A percentile compares a stretch with the other conserved stretches of the same genome.
These are phyloP conservation scores for Hydrotaea diabolus DNA, from an alignment of 2,888 invertebrate species.

Conservation along the genomic window DNA sequence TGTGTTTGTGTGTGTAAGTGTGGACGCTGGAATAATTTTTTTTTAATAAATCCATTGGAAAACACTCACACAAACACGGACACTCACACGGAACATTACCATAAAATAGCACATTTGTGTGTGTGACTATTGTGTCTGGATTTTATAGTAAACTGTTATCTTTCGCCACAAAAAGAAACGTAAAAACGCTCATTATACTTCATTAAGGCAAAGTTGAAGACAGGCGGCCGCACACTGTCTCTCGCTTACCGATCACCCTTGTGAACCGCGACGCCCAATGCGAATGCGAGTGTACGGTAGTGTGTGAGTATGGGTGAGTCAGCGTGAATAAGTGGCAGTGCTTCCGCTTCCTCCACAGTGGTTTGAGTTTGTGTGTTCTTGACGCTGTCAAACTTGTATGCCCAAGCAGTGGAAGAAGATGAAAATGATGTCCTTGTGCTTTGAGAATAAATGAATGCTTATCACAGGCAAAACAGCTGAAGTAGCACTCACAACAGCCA, in stretches of 20 bases:
- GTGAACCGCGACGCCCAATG: background rate
- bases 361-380: background rate
- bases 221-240: background rate
- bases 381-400: conserved; percentile 16
- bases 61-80: background rate
- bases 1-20: background rate
- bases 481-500: background rate
- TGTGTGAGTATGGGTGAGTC: too few species aligned
- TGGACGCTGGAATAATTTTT: conserved; percentile 12
- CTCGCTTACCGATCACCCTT: background rate
- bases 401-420: background rate
- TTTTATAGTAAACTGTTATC: conserved; percentile 6
- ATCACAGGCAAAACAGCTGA: background rate
- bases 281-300: background rate
- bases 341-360: background rate
- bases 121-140: background rate
- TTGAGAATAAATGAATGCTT: conserved; percentile 8
- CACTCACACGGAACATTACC: background rate
- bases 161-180: conserved; percentile 10
- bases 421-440: conserved; percentile 23
- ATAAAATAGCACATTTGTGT: background rate
- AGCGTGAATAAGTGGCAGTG: conserved; percentile 15
- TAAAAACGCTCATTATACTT: conserved; percentile 34
- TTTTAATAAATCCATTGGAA: conserved; percentile 20
- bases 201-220: conserved; percentile 26